Conservation (phyloP, 2,888 invertebrate genomes). For the Diogma glabrata region DNA sequence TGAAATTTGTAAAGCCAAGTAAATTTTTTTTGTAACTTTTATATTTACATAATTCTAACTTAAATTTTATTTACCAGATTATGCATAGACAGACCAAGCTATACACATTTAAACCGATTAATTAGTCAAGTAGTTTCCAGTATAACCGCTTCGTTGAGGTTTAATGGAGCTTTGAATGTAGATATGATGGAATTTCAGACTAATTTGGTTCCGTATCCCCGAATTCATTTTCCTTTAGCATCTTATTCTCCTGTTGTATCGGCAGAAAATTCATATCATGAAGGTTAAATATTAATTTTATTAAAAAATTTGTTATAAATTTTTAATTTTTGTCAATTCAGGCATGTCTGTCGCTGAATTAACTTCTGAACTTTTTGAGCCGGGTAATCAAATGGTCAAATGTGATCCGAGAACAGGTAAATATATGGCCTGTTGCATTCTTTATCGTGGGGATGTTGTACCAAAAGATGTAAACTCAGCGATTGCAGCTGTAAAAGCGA, state of each 20-base stretch:
- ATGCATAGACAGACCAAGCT: slow-evolving; percentile 51
- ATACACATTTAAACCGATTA: slow-evolving; percentile 55
- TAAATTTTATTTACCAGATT: slow-evolving; percentile 27
- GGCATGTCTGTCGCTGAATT: slow-evolving; percentile 63
- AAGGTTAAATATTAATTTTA: slow-evolving; percentile 36
- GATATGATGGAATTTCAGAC: slow-evolving; percentile 86
- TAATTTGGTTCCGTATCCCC: slow-evolving; percentile 81
- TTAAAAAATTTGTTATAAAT: too few species aligned
- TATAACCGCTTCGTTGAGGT: slow-evolving; percentile 70
- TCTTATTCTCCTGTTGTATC: slow-evolving; percentile 64
- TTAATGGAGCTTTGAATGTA: slow-evolving; percentile 75
- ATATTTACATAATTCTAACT: neutral
- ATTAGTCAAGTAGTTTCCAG: slow-evolving; percentile 62
- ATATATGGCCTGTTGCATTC: slow-evolving; percentile 82
- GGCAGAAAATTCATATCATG: slow-evolving; percentile 59
- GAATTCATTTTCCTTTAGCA: slow-evolving; percentile 78
- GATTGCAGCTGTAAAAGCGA: slow-evolving; percentile 65
- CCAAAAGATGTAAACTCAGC: slow-evolving; percentile 81
- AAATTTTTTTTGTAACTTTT: neutral
- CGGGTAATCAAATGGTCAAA: slow-evolving; percentile 76
- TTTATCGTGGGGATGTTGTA: slow-evolving; percentile 83
- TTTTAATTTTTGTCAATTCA: neutral
- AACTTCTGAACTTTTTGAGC: slow-evolving; percentile 75
- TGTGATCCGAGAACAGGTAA: slow-evolving; percentile 68
- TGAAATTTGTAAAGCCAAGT: slow-evolving; percentile 70